Evolutionary conservation across 2,888 invertebrate species (phyloP).

Genomic region (Dione juno): DNA sequence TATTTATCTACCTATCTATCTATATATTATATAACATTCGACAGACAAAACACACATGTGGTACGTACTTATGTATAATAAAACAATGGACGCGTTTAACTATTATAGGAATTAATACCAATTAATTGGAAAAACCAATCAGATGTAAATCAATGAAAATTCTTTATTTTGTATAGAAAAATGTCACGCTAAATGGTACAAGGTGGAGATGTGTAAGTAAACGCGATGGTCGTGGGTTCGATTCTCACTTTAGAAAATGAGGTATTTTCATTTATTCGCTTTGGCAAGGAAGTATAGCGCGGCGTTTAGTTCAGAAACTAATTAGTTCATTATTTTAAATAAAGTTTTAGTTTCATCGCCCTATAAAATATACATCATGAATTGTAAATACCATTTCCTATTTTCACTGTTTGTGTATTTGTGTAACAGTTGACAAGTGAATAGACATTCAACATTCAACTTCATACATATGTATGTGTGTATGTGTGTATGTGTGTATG

Average conservation of each 20-base stretch:
- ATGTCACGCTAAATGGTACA: not conserved
- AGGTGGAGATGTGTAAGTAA: too few species aligned
- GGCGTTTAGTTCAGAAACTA: too few species aligned
- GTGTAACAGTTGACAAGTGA: conserved; percentile 6
- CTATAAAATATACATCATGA: not conserved
- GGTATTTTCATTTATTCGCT: too few species aligned
- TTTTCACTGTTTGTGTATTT: not conserved
- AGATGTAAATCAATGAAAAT: conserved; percentile 2
- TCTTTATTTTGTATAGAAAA: conserved; percentile 7
- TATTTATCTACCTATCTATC: too few species aligned
- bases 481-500: not conserved
- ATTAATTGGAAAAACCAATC: conserved; percentile 13
- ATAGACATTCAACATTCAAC: not conserved
- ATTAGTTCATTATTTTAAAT: too few species aligned
- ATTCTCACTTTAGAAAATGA: too few species aligned
- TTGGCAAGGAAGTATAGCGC: too few species aligned
- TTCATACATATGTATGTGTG: not conserved
- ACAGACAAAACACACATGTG: conserved; percentile 4
- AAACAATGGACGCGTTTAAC: conserved; percentile 4
- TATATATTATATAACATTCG: too few species aligned
- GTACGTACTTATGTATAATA: not conserved
- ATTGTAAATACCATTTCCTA: conserved; percentile 9
- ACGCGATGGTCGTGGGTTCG: too few species aligned
- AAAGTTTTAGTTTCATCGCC: not conserved
- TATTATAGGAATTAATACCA: not conserved